Evolutionary conservation across 2,888 invertebrate species (phyloP), one percentile per base, ranked within the genome.

Genomic region (Oxyteleia sp.): DNA sequence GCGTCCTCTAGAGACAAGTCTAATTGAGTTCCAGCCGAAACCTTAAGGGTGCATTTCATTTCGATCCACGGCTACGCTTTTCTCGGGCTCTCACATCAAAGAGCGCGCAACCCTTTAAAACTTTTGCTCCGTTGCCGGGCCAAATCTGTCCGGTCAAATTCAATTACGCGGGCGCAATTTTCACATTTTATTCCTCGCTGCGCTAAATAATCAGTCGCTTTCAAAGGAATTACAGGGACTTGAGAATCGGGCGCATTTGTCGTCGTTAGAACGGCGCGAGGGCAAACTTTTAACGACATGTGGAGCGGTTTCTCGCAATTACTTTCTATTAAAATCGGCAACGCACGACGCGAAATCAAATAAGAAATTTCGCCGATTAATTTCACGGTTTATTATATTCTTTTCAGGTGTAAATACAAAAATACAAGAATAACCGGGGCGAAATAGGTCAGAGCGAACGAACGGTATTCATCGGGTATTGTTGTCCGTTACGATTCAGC

Each of bases 21-120:
- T 74, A 81, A 81, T 81, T 72, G 68, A 81, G 61, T 74, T 68
- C 16, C 16, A 43, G 47, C 45, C 74, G 38, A 41, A 68, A 68
- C 81, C 68, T 81, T 74, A 74, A 81, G 81, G 81, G 81, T 74
- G 74, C 81, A 81, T 81, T 81, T 68, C 74, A 74, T 80, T 81
- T 74, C 66, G 26, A 15, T n/a, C 38, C 23, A 32, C 64, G 71
- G 72, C 63, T 51, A 55, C 47, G 38, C 32, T 32, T 43, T 43
- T 43, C 43, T 13, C 15, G 15, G 8, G 16, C 16, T n/a, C n/a
- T n/a, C n/a, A 43, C 43, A 43, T 43, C 64, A 59, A 47, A 74
- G 81, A 61, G 68, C 68, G 74, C 68, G 68, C 45, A 81, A 81
- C 81, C 81, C 81, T 74, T 81, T 16, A 43, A 4, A 11, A 10